Conservation (phyloP, 2,113 vertebrate species). For the Salvelinus alpinus region DNA sequence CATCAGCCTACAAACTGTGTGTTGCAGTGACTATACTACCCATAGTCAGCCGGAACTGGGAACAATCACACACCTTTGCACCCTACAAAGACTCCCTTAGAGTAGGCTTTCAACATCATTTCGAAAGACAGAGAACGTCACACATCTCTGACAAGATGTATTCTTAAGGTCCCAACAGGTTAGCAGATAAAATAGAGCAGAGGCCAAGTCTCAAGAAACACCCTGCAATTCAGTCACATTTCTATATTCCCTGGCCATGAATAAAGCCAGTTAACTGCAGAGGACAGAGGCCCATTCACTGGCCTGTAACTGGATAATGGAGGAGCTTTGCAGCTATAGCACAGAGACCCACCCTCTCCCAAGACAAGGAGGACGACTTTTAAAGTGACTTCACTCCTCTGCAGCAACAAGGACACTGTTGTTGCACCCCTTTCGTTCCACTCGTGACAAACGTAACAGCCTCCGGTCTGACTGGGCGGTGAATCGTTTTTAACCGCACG, state of each 20-base stretch:
- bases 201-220: neutral
- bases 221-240: neutral
- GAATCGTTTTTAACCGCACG: neutral
- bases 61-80: neutral
- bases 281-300: conserved; percentile 38
- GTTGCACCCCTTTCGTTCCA: neutral
- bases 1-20: neutral
- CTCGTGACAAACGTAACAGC: neutral
- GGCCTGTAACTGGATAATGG: conserved; percentile 33
- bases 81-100: neutral
- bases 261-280: conserved; percentile 18
- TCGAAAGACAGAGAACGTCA: neutral
- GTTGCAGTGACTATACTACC: neutral
- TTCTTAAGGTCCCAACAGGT: neutral
- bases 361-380: conserved; percentile 21
- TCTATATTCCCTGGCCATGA: conserved; percentile 1
- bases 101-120: neutral
- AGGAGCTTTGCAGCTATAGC: neutral
- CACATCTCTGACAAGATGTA: no score
- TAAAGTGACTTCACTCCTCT: conserved; percentile 40
- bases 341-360: conserved; percentile 11
- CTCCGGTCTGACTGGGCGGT: neutral
- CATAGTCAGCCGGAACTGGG: neutral
- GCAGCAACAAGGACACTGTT: conserved; percentile 14
- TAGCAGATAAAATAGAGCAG: neutral